These are phyloP conservation scores for Linnaemya tessellans DNA, from an alignment of 2,888 invertebrate species.

Conservation along the genomic window DNA sequence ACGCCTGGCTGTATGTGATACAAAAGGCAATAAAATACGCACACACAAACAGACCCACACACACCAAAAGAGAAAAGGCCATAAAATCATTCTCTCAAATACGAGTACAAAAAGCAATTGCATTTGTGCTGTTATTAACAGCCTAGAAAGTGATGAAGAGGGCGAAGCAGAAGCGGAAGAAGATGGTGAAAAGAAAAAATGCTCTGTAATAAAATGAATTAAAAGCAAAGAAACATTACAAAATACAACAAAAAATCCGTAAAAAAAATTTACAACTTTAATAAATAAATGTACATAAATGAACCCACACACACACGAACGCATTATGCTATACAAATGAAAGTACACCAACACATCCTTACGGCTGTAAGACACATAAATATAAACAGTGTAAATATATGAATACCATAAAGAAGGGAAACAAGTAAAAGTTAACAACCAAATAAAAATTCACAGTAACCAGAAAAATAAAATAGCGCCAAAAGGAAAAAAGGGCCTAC, in stretches of 20 bases:
- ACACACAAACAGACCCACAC: background rate
- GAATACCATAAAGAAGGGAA: background rate
- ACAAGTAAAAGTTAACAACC: background rate
- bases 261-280: slow-evolving; percentile 13
- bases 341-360: background rate
- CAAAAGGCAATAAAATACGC: slow-evolving; percentile 11
- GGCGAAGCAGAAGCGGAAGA: background rate
- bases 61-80: background rate
- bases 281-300: slow-evolving; percentile 34
- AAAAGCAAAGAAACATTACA: slow-evolving; percentile 3
- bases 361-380: background rate
- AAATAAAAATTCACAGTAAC: background rate
- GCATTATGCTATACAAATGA: background rate
- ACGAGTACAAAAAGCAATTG: background rate
- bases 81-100: slow-evolving; percentile 7
- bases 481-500: background rate
- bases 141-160: background rate
- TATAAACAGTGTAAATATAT: background rate
- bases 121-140: slow-evolving; percentile 6
- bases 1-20: background rate
- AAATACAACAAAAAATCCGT: slow-evolving; percentile 4
- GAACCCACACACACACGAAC: background rate
- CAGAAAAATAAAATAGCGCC: background rate
- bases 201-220: slow-evolving; percentile 15
- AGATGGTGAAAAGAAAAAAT: background rate